Evolutionary conservation across 1,140 invertebrate genomes (phyloP), one percentile per base, ranked within the genome.

Genomic region (Stratiolaelaps scimitus): DNA sequence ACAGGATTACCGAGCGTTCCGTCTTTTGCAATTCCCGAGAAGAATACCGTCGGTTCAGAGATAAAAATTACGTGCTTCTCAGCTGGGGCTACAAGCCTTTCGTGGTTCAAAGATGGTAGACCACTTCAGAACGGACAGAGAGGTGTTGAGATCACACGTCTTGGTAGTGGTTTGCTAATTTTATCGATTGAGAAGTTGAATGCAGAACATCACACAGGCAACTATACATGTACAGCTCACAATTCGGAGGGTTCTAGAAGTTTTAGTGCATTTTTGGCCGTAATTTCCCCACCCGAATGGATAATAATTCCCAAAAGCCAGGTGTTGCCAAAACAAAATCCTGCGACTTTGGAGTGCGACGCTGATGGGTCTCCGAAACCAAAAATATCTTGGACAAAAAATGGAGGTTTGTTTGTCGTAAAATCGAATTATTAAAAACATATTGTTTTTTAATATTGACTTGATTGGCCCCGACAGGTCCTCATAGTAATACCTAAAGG

Each of bases 1-100:
- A 13, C 53, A 60, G 53, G 53, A 23, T 17, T 15, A 17, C 53
- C 53, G 0, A 60, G 53, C 53, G 23, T 60, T 17, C 53, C 53
- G 15, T 19, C 34, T 20, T 60, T 60, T 34, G 53, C 53, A 17
- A 60, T 60, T 26, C 53, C 53, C 10, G 26, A 60, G 53, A 34
- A 60, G 20, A 60, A 29, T 34, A 20, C 53, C 34, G 17, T 60
- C 23, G 53, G 53, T 15, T 60, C 53, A 1, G 53, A 60, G 15
- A 19, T 60, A 23, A 60, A 60, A 60, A 34, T 60, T 26, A 60
- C 53, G 26, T 60, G 53, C 10, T 60, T 60, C 20, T 60, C 53
- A 26, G 17, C 15, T 23, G 53, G 53, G 4, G 53, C 53, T 17
- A 19, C 53, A 17, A 60, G 53, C 26, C 10, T 60, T 15, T 26